Evolutionary conservation across 2,797 vertebrate genomes (phyloP).

Genomic region (Apodemus agrarius): DNA sequence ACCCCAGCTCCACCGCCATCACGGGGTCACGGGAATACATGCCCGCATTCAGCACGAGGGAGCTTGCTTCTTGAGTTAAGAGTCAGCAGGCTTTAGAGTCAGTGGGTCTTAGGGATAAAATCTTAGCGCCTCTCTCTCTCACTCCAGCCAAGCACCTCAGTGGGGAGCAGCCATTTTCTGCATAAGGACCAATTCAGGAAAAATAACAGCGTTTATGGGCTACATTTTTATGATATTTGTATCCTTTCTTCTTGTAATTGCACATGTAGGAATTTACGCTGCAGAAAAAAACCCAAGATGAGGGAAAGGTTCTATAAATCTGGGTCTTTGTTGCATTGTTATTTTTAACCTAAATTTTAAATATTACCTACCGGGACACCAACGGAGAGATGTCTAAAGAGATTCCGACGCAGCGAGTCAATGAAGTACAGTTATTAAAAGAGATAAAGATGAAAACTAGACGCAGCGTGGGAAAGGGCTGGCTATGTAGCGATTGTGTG

Average conservation of each 20-base stretch:
- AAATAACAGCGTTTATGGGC: constrained; percentile 60
- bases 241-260: constrained; percentile 43
- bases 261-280: constrained; percentile 60
- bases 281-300: constrained; percentile 18
- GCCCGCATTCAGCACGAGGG: accelerated
- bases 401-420: neutral
- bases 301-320: constrained; percentile 24
- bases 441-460: neutral
- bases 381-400: constrained; percentile 19
- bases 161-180: constrained; percentile 53
- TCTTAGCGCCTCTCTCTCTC: neutral
- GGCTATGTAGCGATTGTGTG: neutral
- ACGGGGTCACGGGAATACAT: neutral
- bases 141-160: neutral
- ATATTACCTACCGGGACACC: neutral
- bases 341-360: constrained; percentile 73
- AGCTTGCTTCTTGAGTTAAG: neutral
- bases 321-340: constrained; percentile 41
- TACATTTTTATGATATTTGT: constrained; percentile 59
- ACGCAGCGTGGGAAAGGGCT: neutral
- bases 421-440: neutral
- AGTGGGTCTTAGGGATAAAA: neutral
- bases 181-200: constrained; percentile 64
- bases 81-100: neutral
- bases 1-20: accelerated